phyloP scores from a whole-genome alignment of 2,888 invertebrate genomes.

The Drosophila atripex region DNA sequence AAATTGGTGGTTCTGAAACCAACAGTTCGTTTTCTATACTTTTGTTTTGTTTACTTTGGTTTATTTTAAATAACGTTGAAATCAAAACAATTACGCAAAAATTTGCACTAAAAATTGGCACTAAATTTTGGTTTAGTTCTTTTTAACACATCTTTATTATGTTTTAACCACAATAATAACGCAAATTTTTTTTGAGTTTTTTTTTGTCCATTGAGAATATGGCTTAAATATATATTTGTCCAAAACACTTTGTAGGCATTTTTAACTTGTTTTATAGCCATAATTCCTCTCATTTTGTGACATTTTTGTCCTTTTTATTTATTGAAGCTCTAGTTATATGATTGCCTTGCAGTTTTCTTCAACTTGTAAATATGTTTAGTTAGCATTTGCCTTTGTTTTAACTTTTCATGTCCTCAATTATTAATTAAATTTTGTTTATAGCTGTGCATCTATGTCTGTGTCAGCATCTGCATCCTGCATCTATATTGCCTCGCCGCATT shows the following conservation, averaged over 20 bases:
- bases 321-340: conserved; percentile 84
- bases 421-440: conserved; percentile 33
- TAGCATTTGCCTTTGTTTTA: conserved; percentile 57
- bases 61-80: conserved; percentile 38
- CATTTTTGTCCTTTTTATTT: conserved; percentile 65
- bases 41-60: conserved; percentile 24
- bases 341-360: conserved; percentile 84
- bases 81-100: conserved; percentile 62
- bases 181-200: conserved; percentile 44
- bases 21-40: conserved; percentile 56
- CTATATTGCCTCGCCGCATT: conserved; percentile 13
- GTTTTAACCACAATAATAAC: conserved; percentile 64
- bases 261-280: conserved; percentile 79
- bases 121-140: conserved; percentile 61
- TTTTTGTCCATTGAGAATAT: conserved; percentile 26
- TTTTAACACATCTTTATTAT: conserved; percentile 20
- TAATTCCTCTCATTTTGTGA: conserved; percentile 73
- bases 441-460: conserved; percentile 23
- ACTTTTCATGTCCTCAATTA: conserved; percentile 43
- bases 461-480: conserved; percentile 20
- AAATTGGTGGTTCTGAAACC: conserved; percentile 79
- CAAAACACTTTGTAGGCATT: conserved; percentile 69
- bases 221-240: conserved; percentile 72
- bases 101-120: conserved; percentile 80
- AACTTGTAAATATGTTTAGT: conserved; percentile 73